Evolutionary conservation across 2,888 invertebrate genomes (phyloP).

Genomic region (Apomyelois bistriatella): DNA sequence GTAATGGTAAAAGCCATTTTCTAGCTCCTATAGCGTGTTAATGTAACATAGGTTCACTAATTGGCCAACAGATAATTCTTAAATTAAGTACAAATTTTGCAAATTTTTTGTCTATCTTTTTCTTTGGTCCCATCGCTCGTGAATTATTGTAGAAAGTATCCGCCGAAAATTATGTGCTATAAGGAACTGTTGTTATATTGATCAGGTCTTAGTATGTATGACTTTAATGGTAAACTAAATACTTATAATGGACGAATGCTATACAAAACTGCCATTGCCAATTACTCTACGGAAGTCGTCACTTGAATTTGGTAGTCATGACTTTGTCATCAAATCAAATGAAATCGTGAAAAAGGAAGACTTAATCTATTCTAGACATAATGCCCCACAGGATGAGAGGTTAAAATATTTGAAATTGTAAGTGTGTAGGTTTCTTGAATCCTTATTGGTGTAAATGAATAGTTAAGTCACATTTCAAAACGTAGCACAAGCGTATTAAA

Average conservation of each 20-base stretch:
- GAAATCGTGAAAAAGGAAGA: not conserved
- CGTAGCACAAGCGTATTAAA: too few species aligned
- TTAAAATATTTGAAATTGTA: too few species aligned
- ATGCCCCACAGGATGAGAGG: too few species aligned
- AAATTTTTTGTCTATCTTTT: slow-evolving; percentile 16
- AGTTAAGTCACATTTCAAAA: too few species aligned
- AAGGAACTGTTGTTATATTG: not conserved
- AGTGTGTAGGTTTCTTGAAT: too few species aligned
- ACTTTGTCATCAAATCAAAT: not conserved
- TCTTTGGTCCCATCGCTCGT: slow-evolving; percentile 41
- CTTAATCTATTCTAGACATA: too few species aligned
- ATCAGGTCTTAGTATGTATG: not conserved
- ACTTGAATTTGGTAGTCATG: not conserved
- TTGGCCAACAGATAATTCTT: slow-evolving; percentile 48
- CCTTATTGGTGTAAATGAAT: too few species aligned
- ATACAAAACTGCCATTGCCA: slow-evolving; percentile 1
- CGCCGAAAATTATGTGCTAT: not conserved
- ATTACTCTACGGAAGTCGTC: not conserved
- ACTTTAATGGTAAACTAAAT: not conserved
- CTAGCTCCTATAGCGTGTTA: slow-evolving; percentile 62
- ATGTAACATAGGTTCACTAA: slow-evolving; percentile 54
- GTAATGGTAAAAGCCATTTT: slow-evolving; percentile 56
- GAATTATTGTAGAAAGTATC: slow-evolving; percentile 20
- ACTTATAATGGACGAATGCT: not conserved
- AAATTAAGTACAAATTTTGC: slow-evolving; percentile 31